Percentiles rank a stretch among this genome's conserved stretches.
Evolutionary conservation across 2,113 vertebrate genomes (phyloP).

Genomic region (Hypomesus transpacificus): DNA sequence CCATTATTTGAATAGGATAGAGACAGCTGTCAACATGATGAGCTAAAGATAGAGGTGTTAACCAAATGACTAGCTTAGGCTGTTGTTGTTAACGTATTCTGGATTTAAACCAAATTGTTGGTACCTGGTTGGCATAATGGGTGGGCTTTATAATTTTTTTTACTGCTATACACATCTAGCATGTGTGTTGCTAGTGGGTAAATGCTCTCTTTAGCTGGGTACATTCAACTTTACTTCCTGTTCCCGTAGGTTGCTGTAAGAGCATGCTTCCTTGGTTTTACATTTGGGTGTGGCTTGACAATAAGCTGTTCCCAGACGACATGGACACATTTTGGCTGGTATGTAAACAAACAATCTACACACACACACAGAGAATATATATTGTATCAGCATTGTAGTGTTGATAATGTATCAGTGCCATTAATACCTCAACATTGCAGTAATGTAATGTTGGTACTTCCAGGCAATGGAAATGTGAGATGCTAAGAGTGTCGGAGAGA

Average conservation of each 20-base stretch:
- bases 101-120: neutral
- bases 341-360: constrained; percentile 38
- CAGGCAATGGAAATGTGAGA: too few relatives aligned
- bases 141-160: neutral
- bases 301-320: constrained; percentile 84
- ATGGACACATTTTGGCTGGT: constrained; percentile 97
- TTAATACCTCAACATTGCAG: too few relatives aligned
- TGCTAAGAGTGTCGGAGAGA: neutral
- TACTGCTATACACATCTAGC: neutral
- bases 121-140: neutral
- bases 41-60: constrained; percentile 28
- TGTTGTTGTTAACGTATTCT: neutral
- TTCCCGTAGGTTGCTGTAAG: constrained; percentile 84
- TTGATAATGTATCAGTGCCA: too few relatives aligned
- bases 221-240: neutral
- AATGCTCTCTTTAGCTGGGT: neutral
- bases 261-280: constrained; percentile 89
- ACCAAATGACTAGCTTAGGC: constrained; percentile 10
- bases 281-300: constrained; percentile 88
- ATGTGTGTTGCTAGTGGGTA: too few relatives aligned
- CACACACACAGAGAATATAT: neutral
- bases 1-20: constrained; percentile 35
- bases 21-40: constrained; percentile 18
- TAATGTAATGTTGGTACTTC: too few relatives aligned
- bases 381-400: too few relatives aligned